These are phyloP conservation scores for Aleiodes sp. DNA, from an alignment of 1,140 invertebrate species.

Conservation along the genomic window DNA sequence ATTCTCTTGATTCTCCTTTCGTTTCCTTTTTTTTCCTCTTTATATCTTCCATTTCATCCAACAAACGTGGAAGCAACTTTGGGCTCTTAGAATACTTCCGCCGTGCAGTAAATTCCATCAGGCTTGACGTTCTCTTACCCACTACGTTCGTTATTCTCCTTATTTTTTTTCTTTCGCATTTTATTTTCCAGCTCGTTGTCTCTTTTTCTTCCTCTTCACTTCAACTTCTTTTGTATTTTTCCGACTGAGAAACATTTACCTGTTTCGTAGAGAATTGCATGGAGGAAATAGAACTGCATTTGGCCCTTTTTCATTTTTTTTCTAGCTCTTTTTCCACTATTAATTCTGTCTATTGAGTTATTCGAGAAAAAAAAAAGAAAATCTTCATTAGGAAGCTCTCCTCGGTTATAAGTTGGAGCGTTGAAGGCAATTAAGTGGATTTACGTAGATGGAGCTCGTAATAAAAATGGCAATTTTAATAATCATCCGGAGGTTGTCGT, in stretches of 20 bases:
- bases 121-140: constrained; percentile 41
- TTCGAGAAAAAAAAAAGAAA: no score
- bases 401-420: no score
- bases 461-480: constrained; percentile 41
- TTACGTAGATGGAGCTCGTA: background rate
- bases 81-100: constrained; percentile 55
- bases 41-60: constrained; percentile 39
- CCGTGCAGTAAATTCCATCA: constrained; percentile 55
- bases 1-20: constrained; percentile 42
- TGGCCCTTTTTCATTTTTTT: background rate
- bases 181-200: constrained; percentile 16
- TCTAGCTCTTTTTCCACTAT: background rate
- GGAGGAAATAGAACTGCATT: background rate
- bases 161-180: constrained; percentile 13
- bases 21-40: background rate
- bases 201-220: constrained; percentile 26
- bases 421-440: no score
- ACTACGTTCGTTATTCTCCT: constrained; percentile 23
- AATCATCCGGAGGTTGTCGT: constrained; percentile 45
- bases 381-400: no score
- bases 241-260: constrained; percentile 6
- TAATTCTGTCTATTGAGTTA: background rate
- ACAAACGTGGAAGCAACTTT: constrained; percentile 53
- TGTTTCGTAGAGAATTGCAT: background rate
- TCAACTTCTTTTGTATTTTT: constrained; percentile 22